phyloP scores from a whole-genome alignment of 2,797 vertebrate genomes.

The Delichon dasypus region DNA sequence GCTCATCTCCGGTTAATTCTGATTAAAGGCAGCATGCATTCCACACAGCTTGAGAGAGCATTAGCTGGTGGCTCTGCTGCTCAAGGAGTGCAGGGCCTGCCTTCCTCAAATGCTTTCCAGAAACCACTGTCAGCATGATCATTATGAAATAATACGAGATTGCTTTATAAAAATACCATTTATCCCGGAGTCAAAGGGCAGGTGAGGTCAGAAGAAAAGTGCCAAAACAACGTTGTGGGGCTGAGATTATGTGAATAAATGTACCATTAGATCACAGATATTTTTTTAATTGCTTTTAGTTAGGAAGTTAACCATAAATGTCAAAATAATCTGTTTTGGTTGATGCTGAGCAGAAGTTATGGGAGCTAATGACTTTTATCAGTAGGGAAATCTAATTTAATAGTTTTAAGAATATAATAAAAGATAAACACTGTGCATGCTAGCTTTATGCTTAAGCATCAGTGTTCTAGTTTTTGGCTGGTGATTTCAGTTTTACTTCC shows the following conservation, averaged over 20 bases:
- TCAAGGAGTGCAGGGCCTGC: background rate
- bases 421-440: background rate
- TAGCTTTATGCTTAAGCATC: slow-evolving; percentile 43
- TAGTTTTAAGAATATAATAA: slow-evolving; percentile 13
- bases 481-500: slow-evolving; percentile 55
- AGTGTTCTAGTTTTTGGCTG: slow-evolving; percentile 44
- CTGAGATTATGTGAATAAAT: slow-evolving; percentile 1
- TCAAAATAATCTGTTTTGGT: slow-evolving; percentile 31
- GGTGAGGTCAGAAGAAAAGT: slow-evolving; percentile 2
- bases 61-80: background rate
- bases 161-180: slow-evolving; percentile 32
- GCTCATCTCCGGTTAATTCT: background rate
- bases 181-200: slow-evolving; percentile 7
- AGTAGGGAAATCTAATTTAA: slow-evolving; percentile 33
- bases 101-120: slow-evolving; percentile 11
- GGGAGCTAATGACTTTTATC: slow-evolving; percentile 38
- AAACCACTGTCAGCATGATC: background rate
- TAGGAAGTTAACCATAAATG: slow-evolving; percentile 39
- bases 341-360: slow-evolving; percentile 25
- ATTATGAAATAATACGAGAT: background rate
- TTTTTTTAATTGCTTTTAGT: slow-evolving; percentile 45
- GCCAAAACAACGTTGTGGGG: background rate
- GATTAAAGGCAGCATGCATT: background rate
- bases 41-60: background rate
- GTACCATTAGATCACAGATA: background rate